A percentile compares a stretch with the other conserved stretches of the same genome.
These are phyloP conservation scores for Bufotes viridis DNA, from an alignment of 2,797 vertebrate genomes.

Conservation along the genomic window DNA sequence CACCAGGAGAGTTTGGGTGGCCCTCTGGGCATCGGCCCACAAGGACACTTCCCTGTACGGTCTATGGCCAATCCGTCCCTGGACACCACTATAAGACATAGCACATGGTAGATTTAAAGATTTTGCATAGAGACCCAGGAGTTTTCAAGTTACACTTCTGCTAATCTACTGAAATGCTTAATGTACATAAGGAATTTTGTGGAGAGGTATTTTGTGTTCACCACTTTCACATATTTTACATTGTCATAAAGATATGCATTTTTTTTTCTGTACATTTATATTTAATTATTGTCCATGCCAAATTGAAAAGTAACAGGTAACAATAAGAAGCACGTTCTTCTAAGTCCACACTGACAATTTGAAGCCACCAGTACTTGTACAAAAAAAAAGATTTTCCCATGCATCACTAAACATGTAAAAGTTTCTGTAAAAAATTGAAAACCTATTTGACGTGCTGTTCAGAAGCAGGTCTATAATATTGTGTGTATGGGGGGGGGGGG, in stretches of 20 bases:
- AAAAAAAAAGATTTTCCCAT: neutral
- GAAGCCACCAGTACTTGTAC: neutral
- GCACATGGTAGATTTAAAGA: too few relatives aligned
- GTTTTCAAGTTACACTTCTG: too few relatives aligned
- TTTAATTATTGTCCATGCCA: neutral
- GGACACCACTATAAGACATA: too few relatives aligned
- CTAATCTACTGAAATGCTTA: too few relatives aligned
- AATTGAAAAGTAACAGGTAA: neutral
- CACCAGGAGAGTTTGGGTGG: too few relatives aligned
- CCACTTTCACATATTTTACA: too few relatives aligned
- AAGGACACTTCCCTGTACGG: too few relatives aligned
- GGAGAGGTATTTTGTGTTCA: too few relatives aligned
- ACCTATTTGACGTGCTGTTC: constrained; percentile 4
- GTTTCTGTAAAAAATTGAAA: constrained; percentile 17
- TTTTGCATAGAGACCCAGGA: too few relatives aligned
- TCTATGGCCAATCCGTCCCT: too few relatives aligned
- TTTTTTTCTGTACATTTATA: neutral
- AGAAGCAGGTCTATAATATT: neutral
- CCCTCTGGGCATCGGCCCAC: too few relatives aligned
- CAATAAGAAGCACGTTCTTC: neutral
- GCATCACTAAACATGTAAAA: constrained; percentile 19
- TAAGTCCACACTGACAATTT: neutral
- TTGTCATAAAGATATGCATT: neutral
- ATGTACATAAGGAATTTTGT: too few relatives aligned
- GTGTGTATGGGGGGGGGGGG: neutral